Conservation (phyloP, 2,797 vertebrate genomes). For the Oophaga sylvatica region DNA sequence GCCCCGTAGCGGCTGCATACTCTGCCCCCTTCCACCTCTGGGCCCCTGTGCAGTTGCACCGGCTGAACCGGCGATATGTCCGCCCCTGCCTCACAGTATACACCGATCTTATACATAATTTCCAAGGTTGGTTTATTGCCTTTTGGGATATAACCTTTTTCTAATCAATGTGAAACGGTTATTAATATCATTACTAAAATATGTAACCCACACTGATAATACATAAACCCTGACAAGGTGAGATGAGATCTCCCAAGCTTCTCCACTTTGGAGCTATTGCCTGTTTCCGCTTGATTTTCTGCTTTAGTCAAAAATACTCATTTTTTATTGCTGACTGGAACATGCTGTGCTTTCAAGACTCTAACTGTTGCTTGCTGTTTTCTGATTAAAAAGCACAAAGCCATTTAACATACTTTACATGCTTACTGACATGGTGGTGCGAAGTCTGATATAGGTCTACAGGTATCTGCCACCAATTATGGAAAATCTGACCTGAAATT, state of each 20-base stretch:
- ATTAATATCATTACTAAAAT: not conserved
- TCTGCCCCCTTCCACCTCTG: too few relatives aligned
- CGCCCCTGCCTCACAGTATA: too few relatives aligned
- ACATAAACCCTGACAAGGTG: not conserved
- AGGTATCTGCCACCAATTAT: not conserved
- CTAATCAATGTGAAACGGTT: not conserved
- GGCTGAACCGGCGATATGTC: too few relatives aligned
- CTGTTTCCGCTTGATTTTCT: not conserved
- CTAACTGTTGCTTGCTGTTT: not conserved
- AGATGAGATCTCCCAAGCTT: constrained; percentile 17
- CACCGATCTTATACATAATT: not conserved
- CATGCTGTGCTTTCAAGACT: constrained; percentile 23
- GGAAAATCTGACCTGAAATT: not conserved
- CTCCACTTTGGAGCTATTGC: not conserved
- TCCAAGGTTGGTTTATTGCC: not conserved
- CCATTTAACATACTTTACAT: not conserved
- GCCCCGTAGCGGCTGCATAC: too few relatives aligned
- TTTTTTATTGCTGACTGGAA: constrained; percentile 7
- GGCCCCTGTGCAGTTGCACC: too few relatives aligned
- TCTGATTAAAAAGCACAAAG: constrained; percentile 7
- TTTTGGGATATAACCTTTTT: not conserved
- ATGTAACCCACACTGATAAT: not conserved
- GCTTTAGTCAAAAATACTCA: constrained; percentile 2
- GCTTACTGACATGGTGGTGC: not conserved
- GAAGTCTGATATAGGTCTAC: not conserved